A percentile compares a stretch with the other conserved stretches of the same genome.
Evolutionary conservation across 2,888 invertebrate species (phyloP).

Genomic region (Ennomos erosarius): DNA sequence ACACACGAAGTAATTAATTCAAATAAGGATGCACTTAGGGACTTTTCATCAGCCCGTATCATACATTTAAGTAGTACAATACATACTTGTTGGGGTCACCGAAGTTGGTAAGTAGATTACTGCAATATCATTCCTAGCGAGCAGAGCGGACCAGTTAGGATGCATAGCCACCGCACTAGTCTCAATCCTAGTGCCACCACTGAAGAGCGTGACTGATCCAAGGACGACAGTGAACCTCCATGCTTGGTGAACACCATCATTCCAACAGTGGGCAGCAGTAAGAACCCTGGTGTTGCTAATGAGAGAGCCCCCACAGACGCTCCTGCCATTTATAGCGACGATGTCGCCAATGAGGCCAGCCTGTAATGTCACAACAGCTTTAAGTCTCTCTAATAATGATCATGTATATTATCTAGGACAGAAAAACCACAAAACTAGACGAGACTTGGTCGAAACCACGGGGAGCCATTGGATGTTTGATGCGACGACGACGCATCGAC

Average conservation of each 20-base stretch:
- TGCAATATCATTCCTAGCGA: conserved; percentile 60
- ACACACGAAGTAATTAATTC: too few species aligned
- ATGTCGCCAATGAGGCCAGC: conserved; percentile 49
- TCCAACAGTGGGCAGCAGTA: conserved; percentile 67
- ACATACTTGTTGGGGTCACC: conserved; percentile 52
- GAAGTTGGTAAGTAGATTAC: conserved; percentile 51
- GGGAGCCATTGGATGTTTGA: too few species aligned
- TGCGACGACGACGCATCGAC: too few species aligned
- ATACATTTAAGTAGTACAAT: not conserved
- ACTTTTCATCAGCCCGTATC: too few species aligned
- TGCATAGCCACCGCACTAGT: conserved; percentile 53
- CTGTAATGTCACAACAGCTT: conserved; percentile 29
- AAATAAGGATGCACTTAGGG: too few species aligned
- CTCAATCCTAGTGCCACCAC: conserved; percentile 58
- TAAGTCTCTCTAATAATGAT: too few species aligned
- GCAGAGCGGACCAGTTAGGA: conserved; percentile 51
- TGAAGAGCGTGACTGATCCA: conserved; percentile 57
- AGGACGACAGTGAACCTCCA: conserved; percentile 60
- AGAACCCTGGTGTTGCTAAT: conserved; percentile 47
- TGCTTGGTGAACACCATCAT: conserved; percentile 57
- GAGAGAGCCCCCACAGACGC: conserved; percentile 64
- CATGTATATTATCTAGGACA: too few species aligned
- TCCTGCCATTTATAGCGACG: conserved; percentile 36
- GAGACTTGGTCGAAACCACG: too few species aligned
- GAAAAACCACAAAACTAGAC: too few species aligned